phyloP scores from a whole-genome alignment of 2,113 vertebrate genomes.

The Anas platyrhynchos region DNA sequence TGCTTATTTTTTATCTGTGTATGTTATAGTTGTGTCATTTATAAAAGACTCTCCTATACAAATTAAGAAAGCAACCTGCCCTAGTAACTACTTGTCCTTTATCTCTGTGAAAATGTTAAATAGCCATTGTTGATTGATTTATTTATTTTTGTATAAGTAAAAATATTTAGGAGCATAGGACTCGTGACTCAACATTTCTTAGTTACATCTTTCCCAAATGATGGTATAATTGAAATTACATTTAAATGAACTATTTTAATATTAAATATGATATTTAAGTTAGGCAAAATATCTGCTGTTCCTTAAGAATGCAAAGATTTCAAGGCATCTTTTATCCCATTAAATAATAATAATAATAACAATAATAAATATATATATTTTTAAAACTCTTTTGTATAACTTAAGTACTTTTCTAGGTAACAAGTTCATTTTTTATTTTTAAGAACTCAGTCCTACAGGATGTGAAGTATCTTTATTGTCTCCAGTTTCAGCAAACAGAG shows the following conservation, averaged over 20 bases:
- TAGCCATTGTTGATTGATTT: accelerated
- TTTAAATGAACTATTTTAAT: background rate
- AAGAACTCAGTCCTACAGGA: background rate
- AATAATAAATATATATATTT: no score
- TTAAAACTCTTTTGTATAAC: background rate
- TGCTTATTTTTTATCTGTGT: background rate
- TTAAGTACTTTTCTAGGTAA: background rate
- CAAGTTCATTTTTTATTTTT: background rate
- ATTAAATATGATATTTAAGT: background rate
- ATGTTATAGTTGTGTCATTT: background rate
- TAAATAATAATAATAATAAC: no score
- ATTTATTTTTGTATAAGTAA: background rate
- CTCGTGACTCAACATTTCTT: background rate
- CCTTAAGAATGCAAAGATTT: background rate
- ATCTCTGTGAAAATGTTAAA: background rate
- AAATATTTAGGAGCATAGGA: background rate
- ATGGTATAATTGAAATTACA: background rate
- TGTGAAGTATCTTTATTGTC: background rate
- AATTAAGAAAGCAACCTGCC: background rate
- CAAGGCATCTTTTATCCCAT: background rate
- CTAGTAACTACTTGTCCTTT: background rate
- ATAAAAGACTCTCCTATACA: background rate
- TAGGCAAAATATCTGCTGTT: background rate
- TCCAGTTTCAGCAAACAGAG: background rate
- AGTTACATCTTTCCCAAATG: background rate